Percentiles rank a stretch among this genome's conserved stretches.
Evolutionary conservation across 1,140 invertebrate species (phyloP).

Genomic region (Drosophila nigrodunni): DNA sequence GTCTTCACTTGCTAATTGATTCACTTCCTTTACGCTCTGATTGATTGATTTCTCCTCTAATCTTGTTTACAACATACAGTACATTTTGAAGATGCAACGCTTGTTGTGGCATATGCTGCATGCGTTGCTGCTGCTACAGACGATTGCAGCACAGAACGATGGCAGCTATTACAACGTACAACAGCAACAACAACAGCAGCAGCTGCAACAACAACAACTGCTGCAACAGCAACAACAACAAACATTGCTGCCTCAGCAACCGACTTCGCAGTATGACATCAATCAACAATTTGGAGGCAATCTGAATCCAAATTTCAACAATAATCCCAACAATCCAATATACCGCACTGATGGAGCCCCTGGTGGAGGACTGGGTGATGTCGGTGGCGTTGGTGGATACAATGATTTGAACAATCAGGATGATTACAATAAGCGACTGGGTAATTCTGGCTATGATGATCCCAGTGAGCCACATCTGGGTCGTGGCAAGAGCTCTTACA

Average conservation of each 20-base stretch:
- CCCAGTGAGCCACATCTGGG: constrained; percentile 61
- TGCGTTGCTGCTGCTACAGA: constrained; percentile 48
- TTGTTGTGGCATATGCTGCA: constrained; percentile 66
- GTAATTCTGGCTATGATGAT: constrained; percentile 30
- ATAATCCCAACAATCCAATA: constrained; percentile 34
- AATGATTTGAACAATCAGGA: constrained; percentile 67
- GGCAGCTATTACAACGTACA: constrained; percentile 58
- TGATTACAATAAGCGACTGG: constrained; percentile 61
- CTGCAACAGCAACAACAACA: constrained; percentile 49
- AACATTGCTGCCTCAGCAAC: constrained; percentile 19
- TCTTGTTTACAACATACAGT: constrained; percentile 25
- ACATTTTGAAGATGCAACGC: constrained; percentile 48
- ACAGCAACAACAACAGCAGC: constrained; percentile 47
- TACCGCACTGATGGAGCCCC: constrained; percentile 50
- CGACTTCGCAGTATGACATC: constrained; percentile 42
- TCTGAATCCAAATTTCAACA: constrained; percentile 34
- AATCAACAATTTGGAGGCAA: constrained; percentile 40
- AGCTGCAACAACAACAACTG: constrained; percentile 36
- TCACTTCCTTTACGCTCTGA: constrained; percentile 44
- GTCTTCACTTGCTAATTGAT: constrained; percentile 39
- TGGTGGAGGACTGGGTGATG: neutral
- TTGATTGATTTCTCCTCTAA: constrained; percentile 22
- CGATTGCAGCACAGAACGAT: constrained; percentile 54
- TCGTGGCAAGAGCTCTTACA: constrained; percentile 73
- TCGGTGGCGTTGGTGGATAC: constrained; percentile 16